phyloP scores from a whole-genome alignment of 2,797 vertebrate species.

The Myotis planiceps region DNA sequence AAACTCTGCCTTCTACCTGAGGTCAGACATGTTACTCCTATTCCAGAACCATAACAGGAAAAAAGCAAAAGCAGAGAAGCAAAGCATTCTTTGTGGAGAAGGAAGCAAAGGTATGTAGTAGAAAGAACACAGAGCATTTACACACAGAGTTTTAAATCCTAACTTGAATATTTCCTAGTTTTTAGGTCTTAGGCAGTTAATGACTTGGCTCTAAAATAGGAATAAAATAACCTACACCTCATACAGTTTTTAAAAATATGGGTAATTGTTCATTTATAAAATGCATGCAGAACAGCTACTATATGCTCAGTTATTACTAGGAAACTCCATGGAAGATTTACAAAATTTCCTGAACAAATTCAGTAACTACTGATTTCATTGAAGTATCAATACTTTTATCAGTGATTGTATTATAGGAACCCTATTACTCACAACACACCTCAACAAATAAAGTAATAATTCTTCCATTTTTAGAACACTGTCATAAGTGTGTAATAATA shows the following conservation, averaged over 20 bases:
- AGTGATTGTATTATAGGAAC: neutral
- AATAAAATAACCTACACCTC: conserved; percentile 30
- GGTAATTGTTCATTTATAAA: neutral
- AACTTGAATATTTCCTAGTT: neutral
- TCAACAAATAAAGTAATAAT: neutral
- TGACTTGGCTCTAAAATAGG: neutral
- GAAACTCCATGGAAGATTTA: neutral
- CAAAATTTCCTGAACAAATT: conserved; percentile 7
- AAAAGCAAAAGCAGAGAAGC: neutral
- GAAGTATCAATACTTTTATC: neutral
- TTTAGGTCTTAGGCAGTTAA: neutral
- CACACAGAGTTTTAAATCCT: neutral
- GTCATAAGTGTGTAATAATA: neutral
- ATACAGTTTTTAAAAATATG: conserved; percentile 25
- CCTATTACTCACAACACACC: neutral
- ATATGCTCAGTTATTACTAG: neutral
- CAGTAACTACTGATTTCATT: neutral
- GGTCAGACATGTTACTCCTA: neutral
- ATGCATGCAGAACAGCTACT: neutral
- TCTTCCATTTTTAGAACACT: neutral
- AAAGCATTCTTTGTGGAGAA: neutral
- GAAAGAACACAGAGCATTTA: neutral
- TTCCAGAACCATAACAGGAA: neutral
- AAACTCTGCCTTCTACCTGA: neutral
- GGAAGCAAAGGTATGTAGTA: neutral